Evolutionary conservation across 2,797 vertebrate genomes (phyloP), one percentile per base, ranked within the genome.

Genomic region (Catamblyrhynchus diadema): DNA sequence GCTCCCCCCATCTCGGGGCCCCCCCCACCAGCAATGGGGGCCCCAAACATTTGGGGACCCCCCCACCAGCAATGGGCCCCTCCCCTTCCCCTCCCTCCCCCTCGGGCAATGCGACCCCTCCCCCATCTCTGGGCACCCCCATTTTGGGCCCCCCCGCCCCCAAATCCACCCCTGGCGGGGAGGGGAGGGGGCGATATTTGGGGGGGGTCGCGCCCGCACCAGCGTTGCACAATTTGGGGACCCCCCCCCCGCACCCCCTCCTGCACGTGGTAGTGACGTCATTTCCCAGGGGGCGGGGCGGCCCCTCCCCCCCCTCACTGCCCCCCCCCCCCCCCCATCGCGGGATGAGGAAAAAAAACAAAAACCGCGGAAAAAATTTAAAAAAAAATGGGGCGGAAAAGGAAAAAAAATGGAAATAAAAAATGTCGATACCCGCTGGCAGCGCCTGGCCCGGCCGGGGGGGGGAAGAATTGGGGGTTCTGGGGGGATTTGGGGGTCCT

Each of bases 21-120:
- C 69, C 88, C 86, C 97, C 53, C 53, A 97, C 98, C 78, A 81
- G 78, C 78, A 81, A 50, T 33, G 65, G 65, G 65, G 54, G 28
- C 84, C 82, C 84, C 81, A 81, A 97, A 97, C 98, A 59, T 69
- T 81, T 97, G 97, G 77, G 91, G 97, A 97, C 97, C 98, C 97
- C 97, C 90, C 81, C 53, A 81, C 78, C 78, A 81, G 78, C 70
- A 60, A 70, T 35, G 65, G 44, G 44, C 54, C 65, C 78, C 53
- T 48, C 47, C 48, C 48, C 48, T 42, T 16, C 42, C 42, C 18
- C 19, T 35, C 78, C 50, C 27, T 64, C 50, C 27, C 28, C 25
- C 53, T 33, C n/a, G 37, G 32, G 28, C 41, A 39, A 32, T 78
- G 70, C 50, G 39, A 42, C 62, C 61, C 32, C 41, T 10, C 15